Base-by-base conservation (phyloP, 2,888 invertebrate species). In the Troides aeacus region DNA sequence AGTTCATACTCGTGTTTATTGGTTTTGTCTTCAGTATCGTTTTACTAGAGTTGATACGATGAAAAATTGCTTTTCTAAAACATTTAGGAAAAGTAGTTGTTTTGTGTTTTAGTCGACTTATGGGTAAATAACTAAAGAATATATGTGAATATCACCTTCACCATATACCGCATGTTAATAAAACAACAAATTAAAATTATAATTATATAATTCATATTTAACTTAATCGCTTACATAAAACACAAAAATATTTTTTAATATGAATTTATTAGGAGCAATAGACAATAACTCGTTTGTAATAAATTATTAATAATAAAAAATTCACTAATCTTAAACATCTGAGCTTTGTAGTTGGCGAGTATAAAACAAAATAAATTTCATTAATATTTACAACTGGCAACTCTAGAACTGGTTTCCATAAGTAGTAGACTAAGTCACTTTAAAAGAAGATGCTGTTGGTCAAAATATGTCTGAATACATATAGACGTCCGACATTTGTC, bases 161-260 rank as follows among this genome's bases (percentile, higher is more conserved):
- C 7, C 39, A 10, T 39, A 10, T 39, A 39, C 39, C 7, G 39
- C 39, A 39, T 59, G 23, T 12, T 8, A 69, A 75, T 68, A 78
- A 69, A 57, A 72, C 66, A 36, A 58, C 50, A 61, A 82, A 83
- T 78, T 84, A 85, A 85, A 86, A 86, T 86, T 84, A 84, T 85
- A 84, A 82, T 86, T 81, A 81, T 86, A 84, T 88, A 87, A 74
- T 84, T 85, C 80, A 79, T 79, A 82, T 82, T 83, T 76, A 84
- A 84, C 83, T 80, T 81, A 83, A 79, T 70, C 72, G 62, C 75
- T 74, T 75, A 77, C 70, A 72, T 68, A 73, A 67, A 72, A 69
- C 73, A 73, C 73, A 74, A 76, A 76, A 74, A 76, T 75, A 75
- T 74, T 65, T 73, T 73, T 71, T 70, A 18, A 72, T 71, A 72